Conservation (phyloP, 2,797 vertebrate genomes). For the Pantherophis vulpinus region DNA sequence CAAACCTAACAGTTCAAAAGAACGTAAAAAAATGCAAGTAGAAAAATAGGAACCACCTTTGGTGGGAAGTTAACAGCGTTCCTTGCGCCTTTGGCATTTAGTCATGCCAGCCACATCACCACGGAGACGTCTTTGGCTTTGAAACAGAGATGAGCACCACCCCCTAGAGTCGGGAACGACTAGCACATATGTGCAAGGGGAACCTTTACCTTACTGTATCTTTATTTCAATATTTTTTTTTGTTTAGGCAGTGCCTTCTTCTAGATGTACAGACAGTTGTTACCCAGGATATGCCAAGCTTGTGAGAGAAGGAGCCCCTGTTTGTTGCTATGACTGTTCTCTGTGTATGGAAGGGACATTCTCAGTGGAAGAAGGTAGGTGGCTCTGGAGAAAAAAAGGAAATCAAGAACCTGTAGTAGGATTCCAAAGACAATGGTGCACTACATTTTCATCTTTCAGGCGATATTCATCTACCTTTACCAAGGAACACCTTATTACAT, state of each 20-base stretch:
- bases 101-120: too few species aligned
- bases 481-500: background rate
- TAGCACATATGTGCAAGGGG: too few species aligned
- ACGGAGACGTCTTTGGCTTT: too few species aligned
- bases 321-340: background rate
- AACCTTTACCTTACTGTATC: background rate
- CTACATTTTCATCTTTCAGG: background rate
- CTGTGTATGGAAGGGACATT: background rate
- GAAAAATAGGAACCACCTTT: too few species aligned
- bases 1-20: too few species aligned
- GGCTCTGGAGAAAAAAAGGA: background rate
- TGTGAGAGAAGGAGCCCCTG: background rate
- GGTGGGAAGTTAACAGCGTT: too few species aligned
- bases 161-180: too few species aligned
- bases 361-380: background rate
- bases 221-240: background rate
- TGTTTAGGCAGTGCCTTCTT: background rate
- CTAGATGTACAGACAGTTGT: background rate
- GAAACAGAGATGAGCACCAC: too few species aligned
- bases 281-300: background rate
- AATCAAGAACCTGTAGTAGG: background rate
- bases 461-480: background rate
- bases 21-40: too few species aligned
- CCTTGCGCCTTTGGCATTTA: too few species aligned
- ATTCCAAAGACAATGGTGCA: background rate